Conservation (phyloP, 2,113 vertebrate species). For the Catagonus wagneri region DNA sequence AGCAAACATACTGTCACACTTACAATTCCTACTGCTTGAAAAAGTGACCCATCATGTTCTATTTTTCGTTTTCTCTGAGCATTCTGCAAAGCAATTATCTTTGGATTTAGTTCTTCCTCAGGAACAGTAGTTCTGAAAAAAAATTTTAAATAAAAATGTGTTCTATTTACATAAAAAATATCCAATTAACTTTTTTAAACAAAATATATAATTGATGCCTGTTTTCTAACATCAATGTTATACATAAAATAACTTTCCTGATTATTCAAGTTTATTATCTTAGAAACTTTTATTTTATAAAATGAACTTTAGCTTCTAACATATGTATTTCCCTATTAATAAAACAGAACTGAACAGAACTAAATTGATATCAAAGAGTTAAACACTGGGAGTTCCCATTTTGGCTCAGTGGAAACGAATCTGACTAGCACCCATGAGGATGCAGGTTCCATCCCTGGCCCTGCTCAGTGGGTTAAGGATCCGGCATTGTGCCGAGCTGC, state of each 20-base stretch:
- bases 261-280: slow-evolving; percentile 28
- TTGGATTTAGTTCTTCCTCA: slow-evolving; percentile 91
- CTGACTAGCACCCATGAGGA: too few relatives aligned
- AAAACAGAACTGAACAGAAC: slow-evolving; percentile 9
- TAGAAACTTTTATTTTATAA: slow-evolving; percentile 12
- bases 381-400: background rate
- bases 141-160: slow-evolving; percentile 54
- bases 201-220: background rate
- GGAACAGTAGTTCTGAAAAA: slow-evolving; percentile 88
- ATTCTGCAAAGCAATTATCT: slow-evolving; percentile 92
- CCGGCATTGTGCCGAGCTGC: too few relatives aligned
- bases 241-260: background rate
- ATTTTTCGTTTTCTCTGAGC: slow-evolving; percentile 97
- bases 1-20: slow-evolving; percentile 78
- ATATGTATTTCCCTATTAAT: slow-evolving; percentile 12
- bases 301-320: slow-evolving; percentile 36
- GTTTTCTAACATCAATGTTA: slow-evolving; percentile 46
- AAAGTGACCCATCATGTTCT: slow-evolving; percentile 90
- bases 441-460: too few relatives aligned
- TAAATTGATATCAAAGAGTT: slow-evolving; percentile 5
- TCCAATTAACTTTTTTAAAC: slow-evolving; percentile 9
- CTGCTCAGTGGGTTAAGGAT: too few relatives aligned
- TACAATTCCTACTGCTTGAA: slow-evolving; percentile 95
- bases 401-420: too few relatives aligned
- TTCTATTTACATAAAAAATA: slow-evolving; percentile 33